Percentiles rank a stretch among this genome's conserved stretches.
Evolutionary conservation across 2,113 vertebrate genomes (phyloP).

Genomic region (Cryptotis parvus): DNA sequence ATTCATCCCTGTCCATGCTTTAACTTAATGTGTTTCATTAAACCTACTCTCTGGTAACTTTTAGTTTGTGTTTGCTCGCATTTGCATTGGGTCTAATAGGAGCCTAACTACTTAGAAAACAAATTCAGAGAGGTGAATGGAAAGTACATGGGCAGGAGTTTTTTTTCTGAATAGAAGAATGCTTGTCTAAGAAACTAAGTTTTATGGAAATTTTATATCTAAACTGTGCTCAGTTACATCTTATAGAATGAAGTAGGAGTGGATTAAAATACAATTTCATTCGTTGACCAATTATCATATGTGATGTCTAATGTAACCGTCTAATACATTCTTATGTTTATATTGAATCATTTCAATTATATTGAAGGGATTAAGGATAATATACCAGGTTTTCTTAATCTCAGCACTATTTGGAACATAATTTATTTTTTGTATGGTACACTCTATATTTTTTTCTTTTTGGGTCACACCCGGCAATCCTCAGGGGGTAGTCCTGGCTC

Average conservation of each 20-base stretch:
- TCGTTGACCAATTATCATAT: background rate
- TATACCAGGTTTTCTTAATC: background rate
- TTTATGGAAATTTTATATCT: background rate
- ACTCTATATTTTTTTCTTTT: too few species aligned
- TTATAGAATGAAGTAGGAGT: background rate
- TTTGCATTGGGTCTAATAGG: background rate
- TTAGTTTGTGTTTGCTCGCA: background rate
- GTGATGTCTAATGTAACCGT: background rate
- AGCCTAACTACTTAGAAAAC: background rate
- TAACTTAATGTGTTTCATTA: background rate
- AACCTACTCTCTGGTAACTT: background rate
- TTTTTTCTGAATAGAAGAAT: slow-evolving; percentile 19
- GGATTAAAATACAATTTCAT: background rate
- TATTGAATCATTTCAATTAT: background rate
- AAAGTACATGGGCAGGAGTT: background rate
- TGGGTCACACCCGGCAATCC: too few species aligned
- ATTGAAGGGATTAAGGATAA: background rate
- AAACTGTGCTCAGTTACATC: background rate
- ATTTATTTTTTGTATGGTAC: background rate
- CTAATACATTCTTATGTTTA: background rate
- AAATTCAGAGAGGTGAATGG: background rate
- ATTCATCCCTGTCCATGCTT: background rate
- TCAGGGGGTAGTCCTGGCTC: too few species aligned
- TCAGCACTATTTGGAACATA: background rate
- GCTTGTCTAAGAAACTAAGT: background rate